Conservation (phyloP, 92 coral and sea anemone species). For the Siderastrea radians region DNA sequence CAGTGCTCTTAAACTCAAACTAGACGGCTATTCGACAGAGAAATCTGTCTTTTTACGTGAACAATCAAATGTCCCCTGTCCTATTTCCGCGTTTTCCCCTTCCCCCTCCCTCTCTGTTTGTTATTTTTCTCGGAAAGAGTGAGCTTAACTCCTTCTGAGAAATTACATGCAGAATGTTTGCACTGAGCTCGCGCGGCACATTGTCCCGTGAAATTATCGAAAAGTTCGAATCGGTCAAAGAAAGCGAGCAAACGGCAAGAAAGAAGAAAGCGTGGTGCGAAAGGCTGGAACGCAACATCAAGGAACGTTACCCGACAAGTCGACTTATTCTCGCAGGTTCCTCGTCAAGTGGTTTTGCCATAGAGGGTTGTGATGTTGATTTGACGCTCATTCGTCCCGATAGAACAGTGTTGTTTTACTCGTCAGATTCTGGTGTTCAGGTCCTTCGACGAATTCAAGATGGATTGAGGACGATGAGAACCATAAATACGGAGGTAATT, state of each 20-base stretch:
- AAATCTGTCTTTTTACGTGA: no score
- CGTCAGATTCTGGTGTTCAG: not conserved
- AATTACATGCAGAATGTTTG: not conserved
- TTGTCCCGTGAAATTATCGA: slow-evolving; percentile 38
- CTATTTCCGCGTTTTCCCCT: no score
- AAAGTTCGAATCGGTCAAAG: slow-evolving; percentile 48
- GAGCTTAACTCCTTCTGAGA: not conserved
- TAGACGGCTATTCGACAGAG: no score
- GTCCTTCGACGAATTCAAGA: slow-evolving; percentile 40
- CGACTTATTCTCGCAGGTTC: slow-evolving; percentile 71
- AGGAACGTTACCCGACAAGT: slow-evolving; percentile 32
- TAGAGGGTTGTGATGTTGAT: slow-evolving; percentile 72
- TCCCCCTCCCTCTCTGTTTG: not conserved
- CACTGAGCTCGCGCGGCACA: not conserved
- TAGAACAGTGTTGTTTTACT: not conserved
- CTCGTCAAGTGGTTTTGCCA: slow-evolving; percentile 59
- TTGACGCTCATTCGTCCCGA: slow-evolving; percentile 50
- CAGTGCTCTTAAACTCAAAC: no score
- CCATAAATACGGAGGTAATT: slow-evolving; percentile 20
- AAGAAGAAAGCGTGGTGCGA: slow-evolving; percentile 60
- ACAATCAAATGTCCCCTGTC: no score
- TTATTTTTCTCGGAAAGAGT: slow-evolving; percentile 19
- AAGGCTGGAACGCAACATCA: slow-evolving; percentile 30
- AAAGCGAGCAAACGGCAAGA: slow-evolving; percentile 39
- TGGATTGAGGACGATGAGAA: not conserved